Percentiles rank a stretch among this genome's conserved stretches.
Evolutionary conservation across 2,888 invertebrate species (phyloP).

Genomic region (Aromia moschata): DNA sequence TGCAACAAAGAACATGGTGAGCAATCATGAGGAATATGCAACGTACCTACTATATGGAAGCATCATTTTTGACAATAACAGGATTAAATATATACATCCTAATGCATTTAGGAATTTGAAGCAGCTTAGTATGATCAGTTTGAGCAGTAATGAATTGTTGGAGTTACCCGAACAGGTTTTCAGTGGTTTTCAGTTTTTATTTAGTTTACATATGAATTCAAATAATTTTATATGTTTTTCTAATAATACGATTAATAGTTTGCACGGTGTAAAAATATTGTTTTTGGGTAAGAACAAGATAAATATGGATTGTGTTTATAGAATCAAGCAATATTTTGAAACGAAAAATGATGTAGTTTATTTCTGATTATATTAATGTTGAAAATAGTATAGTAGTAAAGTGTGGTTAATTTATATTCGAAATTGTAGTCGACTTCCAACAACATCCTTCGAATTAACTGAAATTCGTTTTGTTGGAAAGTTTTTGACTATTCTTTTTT

Average conservation of each 20-base stretch:
- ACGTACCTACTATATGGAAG: conserved; percentile 27
- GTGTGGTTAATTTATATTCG: too few relatives aligned
- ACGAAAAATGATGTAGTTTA: conserved; percentile 36
- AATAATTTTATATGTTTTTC: conserved; percentile 41
- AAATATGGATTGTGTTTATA: conserved; percentile 34
- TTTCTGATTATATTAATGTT: too few relatives aligned
- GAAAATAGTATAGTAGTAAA: too few relatives aligned
- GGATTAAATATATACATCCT: conserved; percentile 34
- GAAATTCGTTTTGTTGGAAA: too few relatives aligned
- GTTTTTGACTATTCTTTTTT: too few relatives aligned
- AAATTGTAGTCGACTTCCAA: too few relatives aligned
- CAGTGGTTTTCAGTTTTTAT: conserved; percentile 31
- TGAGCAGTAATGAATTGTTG: conserved; percentile 36
- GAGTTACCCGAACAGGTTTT: conserved; percentile 33
- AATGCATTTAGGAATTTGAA: conserved; percentile 38
- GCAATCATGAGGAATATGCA: conserved; percentile 22
- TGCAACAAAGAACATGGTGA: conserved; percentile 33
- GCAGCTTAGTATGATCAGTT: conserved; percentile 36
- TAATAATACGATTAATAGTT: conserved; percentile 34
- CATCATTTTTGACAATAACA: conserved; percentile 39
- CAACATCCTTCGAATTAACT: too few relatives aligned
- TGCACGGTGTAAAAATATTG: conserved; percentile 32
- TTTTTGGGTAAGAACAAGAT: conserved; percentile 37
- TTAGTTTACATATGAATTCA: conserved; percentile 36
- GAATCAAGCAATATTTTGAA: conserved; percentile 28